Percentiles rank a stretch among this genome's conserved stretches.
phyloP scores from a whole-genome alignment of 2,888 invertebrate species.

The Drosophila kuntzei region DNA sequence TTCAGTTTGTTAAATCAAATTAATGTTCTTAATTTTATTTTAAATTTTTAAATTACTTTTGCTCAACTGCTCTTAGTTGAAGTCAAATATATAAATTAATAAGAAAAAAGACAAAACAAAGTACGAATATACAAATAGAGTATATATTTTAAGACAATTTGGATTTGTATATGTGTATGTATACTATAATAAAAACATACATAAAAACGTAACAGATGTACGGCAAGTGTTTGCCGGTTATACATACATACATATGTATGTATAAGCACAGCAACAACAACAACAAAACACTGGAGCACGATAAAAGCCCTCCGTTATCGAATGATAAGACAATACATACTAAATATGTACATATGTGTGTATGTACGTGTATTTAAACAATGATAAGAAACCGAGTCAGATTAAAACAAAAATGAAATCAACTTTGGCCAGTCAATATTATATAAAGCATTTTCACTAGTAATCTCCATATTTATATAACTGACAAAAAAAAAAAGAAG shows the following conservation, averaged over 20 bases:
- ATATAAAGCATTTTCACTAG: conserved; percentile 31
- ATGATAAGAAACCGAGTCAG: conserved; percentile 35
- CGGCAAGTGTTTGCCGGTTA: conserved; percentile 31
- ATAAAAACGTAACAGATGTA: conserved; percentile 7
- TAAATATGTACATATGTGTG: neutral
- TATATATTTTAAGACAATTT: neutral
- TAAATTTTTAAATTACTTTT: too few relatives aligned
- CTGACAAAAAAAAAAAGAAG: conserved; percentile 2
- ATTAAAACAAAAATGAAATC: conserved; percentile 1
- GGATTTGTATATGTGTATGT: neutral
- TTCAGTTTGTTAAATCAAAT: too few relatives aligned
- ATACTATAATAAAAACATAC: neutral
- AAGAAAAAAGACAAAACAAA: too few relatives aligned
- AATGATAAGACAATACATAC: neutral
- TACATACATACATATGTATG: neutral
- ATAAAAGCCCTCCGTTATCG: conserved; percentile 3
- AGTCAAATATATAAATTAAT: too few relatives aligned
- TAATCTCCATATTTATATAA: conserved; percentile 1
- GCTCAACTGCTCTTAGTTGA: too few relatives aligned
- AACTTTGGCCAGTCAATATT: conserved; percentile 12
- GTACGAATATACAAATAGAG: neutral
- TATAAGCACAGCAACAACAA: neutral
- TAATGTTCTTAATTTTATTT: too few relatives aligned
- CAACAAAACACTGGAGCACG: neutral
- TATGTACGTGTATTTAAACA: conserved; percentile 10